Percentiles rank a stretch among this genome's conserved stretches.
Evolutionary conservation across 92 coral and sea anemone species (phyloP).

Genomic region (Muricea muricata): DNA sequence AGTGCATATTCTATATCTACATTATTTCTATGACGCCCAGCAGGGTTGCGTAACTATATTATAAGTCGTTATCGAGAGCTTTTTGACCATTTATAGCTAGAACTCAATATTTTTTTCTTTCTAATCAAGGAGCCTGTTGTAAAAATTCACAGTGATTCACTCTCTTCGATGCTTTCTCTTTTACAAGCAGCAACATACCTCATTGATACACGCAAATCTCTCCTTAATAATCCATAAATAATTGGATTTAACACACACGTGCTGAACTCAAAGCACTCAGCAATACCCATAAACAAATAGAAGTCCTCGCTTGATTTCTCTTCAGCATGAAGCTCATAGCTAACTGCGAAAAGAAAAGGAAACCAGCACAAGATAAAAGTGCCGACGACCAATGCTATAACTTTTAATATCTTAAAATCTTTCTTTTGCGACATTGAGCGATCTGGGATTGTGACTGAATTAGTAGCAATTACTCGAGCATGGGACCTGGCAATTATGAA

Average conservation of each 20-base stretch:
- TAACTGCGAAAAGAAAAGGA: constrained; percentile 72
- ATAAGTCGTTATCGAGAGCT: too few relatives aligned
- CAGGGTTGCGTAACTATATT: too few relatives aligned
- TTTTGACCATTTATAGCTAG: too few relatives aligned
- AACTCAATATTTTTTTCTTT: too few relatives aligned
- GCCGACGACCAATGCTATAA: constrained; percentile 86
- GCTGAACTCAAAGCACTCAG: constrained; percentile 76
- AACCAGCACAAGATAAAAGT: constrained; percentile 89
- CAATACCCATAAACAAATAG: constrained; percentile 35
- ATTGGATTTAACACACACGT: constrained; percentile 85
- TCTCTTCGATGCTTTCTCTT: constrained; percentile 46
- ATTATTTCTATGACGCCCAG: too few relatives aligned
- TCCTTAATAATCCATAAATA: constrained; percentile 86
- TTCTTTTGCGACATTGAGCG: constrained; percentile 36
- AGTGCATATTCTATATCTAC: too few relatives aligned
- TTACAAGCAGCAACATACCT: constrained; percentile 70
- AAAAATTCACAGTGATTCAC: background rate
- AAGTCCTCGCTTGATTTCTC: background rate
- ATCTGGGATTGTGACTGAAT: constrained; percentile 50
- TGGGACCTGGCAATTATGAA: constrained; percentile 81
- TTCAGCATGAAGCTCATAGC: constrained; percentile 67
- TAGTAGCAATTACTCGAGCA: constrained; percentile 72
- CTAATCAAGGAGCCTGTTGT: too few relatives aligned
- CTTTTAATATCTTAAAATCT: constrained; percentile 79
- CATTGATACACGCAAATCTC: constrained; percentile 79